Evolutionary conservation across 2,113 vertebrate species (phyloP).

Genomic region (Balaenoptera acutorostrata): DNA sequence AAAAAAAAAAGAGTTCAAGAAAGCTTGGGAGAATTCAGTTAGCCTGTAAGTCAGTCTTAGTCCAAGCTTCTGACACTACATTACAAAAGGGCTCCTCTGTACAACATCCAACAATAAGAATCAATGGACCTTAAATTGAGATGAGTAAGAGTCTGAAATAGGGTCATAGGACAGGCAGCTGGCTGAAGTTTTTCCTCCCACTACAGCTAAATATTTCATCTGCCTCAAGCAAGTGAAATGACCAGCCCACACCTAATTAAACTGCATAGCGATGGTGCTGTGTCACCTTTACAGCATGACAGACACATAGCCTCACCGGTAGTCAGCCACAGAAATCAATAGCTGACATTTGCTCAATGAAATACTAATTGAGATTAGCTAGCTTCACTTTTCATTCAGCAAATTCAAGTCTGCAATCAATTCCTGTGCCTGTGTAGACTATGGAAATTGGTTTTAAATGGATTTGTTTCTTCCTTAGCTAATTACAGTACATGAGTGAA

Average conservation of each 20-base stretch:
- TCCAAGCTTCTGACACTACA: neutral
- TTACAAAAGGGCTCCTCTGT: slow-evolving; percentile 41
- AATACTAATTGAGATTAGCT: slow-evolving; percentile 80
- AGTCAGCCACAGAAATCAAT: slow-evolving; percentile 75
- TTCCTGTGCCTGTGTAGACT: slow-evolving; percentile 65
- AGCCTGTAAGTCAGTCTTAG: neutral
- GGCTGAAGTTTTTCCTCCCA: slow-evolving; percentile 72
- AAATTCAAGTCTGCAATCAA: slow-evolving; percentile 78
- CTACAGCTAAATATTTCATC: slow-evolving; percentile 74
- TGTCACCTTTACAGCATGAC: slow-evolving; percentile 72
- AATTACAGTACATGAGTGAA: slow-evolving; percentile 76
- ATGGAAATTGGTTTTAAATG: slow-evolving; percentile 72
- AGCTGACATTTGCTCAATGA: slow-evolving; percentile 81
- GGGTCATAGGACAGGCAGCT: neutral
- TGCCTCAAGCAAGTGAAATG: slow-evolving; percentile 67
- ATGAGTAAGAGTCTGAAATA: slow-evolving; percentile 43
- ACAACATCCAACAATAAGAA: slow-evolving; percentile 46
- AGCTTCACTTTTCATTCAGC: slow-evolving; percentile 77
- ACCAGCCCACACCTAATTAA: slow-evolving; percentile 75
- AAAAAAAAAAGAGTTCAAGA: neutral
- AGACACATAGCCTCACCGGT: slow-evolving; percentile 74
- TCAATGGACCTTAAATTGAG: slow-evolving; percentile 60
- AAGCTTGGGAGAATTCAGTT: neutral
- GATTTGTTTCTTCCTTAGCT: slow-evolving; percentile 71
- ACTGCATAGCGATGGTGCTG: slow-evolving; percentile 64